phyloP scores from a whole-genome alignment of 2,888 invertebrate genomes.

The Drosophila pegasa region DNA sequence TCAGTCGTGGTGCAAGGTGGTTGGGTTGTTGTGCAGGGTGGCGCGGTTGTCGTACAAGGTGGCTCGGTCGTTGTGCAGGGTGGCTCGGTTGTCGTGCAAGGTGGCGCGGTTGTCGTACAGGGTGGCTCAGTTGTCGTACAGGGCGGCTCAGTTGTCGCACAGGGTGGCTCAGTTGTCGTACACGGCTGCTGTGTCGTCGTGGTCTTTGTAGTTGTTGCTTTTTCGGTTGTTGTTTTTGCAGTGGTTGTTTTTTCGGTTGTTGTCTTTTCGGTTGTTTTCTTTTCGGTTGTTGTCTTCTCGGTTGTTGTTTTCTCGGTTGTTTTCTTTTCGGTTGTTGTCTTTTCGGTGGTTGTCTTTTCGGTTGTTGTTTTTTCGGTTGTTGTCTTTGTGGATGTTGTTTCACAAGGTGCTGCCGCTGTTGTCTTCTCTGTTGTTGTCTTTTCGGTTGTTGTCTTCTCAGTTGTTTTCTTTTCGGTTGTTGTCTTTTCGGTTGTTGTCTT shows the following conservation, averaged over 20 bases:
- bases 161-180: background rate
- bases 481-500: background rate
- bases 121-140: background rate
- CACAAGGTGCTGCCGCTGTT: no score
- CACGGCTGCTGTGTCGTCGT: background rate
- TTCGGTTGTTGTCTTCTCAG: no score
- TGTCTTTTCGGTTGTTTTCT: background rate
- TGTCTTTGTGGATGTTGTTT: background rate
- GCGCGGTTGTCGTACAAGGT: background rate
- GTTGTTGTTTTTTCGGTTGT: background rate
- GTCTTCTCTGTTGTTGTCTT: background rate
- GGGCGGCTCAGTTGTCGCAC: background rate
- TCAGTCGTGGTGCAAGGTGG: conserved; percentile 13
- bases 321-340: background rate
- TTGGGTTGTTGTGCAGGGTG: conserved; percentile 1
- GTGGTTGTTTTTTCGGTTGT: background rate
- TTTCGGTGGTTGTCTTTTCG: background rate
- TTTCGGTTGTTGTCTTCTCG: background rate
- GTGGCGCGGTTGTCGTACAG: background rate
- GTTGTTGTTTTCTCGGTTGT: background rate
- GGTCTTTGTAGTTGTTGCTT: background rate
- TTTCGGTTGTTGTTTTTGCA: background rate
- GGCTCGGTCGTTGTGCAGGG: background rate
- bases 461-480: no score
- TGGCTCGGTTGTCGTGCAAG: background rate